Percentiles rank a stretch among this genome's conserved stretches.
phyloP scores from a whole-genome alignment of 2,888 invertebrate species.

The Pseudeuparius sepicola region DNA sequence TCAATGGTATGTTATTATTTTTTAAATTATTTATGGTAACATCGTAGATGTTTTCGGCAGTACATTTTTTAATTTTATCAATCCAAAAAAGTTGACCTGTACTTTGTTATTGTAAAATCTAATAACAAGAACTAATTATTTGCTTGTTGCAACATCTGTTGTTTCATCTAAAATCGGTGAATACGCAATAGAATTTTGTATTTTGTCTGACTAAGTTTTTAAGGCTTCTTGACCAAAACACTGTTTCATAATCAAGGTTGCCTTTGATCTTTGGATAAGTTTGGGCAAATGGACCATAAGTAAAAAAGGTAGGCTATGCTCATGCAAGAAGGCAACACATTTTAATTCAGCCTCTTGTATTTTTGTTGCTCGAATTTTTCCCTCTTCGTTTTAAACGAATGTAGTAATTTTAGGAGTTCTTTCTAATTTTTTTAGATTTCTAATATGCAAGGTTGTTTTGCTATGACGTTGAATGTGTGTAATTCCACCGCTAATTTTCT shows the following conservation, averaged over 20 bases:
- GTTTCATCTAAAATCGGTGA: constrained; percentile 26
- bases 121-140: constrained; percentile 18
- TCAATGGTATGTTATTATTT: constrained; percentile 8
- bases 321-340: constrained; percentile 18
- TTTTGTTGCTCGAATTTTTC: constrained; percentile 3
- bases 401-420: constrained; percentile 6
- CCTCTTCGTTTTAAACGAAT: constrained; percentile 1
- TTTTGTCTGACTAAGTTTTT: neutral
- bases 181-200: constrained; percentile 12
- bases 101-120: constrained; percentile 10
- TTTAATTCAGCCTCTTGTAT: constrained; percentile 18
- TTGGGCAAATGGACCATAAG: constrained; percentile 1
- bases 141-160: constrained; percentile 22
- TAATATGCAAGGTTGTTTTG: constrained; percentile 7
- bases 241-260: neutral
- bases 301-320: constrained; percentile 2
- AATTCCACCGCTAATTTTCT: constrained; percentile 4
- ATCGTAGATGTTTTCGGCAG: constrained; percentile 11
- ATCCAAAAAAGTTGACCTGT: constrained; percentile 14
- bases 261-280: neutral
- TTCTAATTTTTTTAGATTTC: constrained; percentile 3
- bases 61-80: constrained; percentile 9
- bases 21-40: constrained; percentile 6
- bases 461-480: constrained; percentile 9
- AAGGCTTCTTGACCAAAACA: neutral